Base-by-base conservation (phyloP, 2,797 vertebrate genomes). In the Dromococcyx pavoninus region DNA sequence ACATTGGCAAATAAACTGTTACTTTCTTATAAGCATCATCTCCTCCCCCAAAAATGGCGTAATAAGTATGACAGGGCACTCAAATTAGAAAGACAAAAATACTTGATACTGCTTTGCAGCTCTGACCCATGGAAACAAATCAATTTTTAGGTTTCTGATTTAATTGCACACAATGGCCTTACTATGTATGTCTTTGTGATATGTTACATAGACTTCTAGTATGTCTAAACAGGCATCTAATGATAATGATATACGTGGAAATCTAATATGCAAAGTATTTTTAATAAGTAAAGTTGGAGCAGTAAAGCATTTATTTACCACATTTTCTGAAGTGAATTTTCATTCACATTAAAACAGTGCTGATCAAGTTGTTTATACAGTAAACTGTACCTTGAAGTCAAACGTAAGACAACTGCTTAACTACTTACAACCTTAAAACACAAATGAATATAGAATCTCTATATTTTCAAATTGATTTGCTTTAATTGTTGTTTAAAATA, bases 251-350 rank as follows among this genome's bases (percentile, higher is more conserved):
- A 21, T 57, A n/a, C 3, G 7, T 10, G 69, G 54, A 90, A 86
- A 78, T 65, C n/a, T 72, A 84, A 80, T 67, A n/a, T 30, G 28
- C 32, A 19, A 61, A 84, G 27, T 72, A 37, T 69, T 80, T 69
- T 83, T 67, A 65, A 89, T 60, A n/a, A 88, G 57, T 28, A 19
- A 61, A 66, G 46, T 62, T 91, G 70, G 70, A 90, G 43, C n/a
- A 66, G 24, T 56, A 67, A 94, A 91, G 53, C 32, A 81, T 81
- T 89, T 76, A 37, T 81, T 75, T 39, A 70, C 50, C 89, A 41
- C 61, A 24, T 83, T 83, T 93, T 91, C 44, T 81, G 56, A 75
- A 93, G 51, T 70, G 23, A 51, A 53, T 86, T 93, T 90, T 86
- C 17, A 37, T 86, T 81, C 43, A 62, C 9, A 23, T 74, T 58